Evolutionary conservation across 1,140 invertebrate genomes (phyloP), one percentile per base, ranked within the genome.

Genomic region (Magallana angulata): DNA sequence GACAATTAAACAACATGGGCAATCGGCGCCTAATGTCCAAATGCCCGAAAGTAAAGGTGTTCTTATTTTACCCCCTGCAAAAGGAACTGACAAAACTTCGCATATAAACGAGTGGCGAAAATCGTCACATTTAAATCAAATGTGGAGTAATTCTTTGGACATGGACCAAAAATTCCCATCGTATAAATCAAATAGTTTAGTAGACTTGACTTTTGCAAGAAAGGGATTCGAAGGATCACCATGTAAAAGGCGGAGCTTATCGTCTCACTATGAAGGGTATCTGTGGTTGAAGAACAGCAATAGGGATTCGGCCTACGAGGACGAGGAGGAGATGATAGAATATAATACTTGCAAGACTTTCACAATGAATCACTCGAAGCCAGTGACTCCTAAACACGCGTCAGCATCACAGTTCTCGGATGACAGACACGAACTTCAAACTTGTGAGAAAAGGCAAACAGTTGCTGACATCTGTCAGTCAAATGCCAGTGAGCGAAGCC

Each of bases 181-280:
- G 81, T 90, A 91, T 36, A 91, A 91, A 87, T 91, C 91, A 30
- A 92, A 92, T 82, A 92, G 91, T 80, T 86, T 92, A 82, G 91
- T 91, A 16, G 92, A 93, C 58, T 85, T 93, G 24, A 88, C 90
- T 11, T 82, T 88, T 36, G 87, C 88, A 48, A 64, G 90, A n/a
- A 88, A 84, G 30, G 85, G 86, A 16, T 87, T 88, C 60, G 76
- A 90, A 71, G 83, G 58, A 36, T 87, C 89, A 7, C 86, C 89
- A 0, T 85, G 84, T n/a, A 92, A 92, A 68, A 85, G 92, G n/a
- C 88, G 91, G 11, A 92, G 90, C 82, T 87, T 93, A 48, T 91
- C 92, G n/a, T 91, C 91, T 2, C 89, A 87, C 60, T 91, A 93
- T 68, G 91, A 93, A 81, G 92, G 91, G 0, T 91, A 91, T 60